These are phyloP conservation scores for Ips typographus DNA, from an alignment of 1,140 invertebrate genomes.

Conservation along the genomic window DNA sequence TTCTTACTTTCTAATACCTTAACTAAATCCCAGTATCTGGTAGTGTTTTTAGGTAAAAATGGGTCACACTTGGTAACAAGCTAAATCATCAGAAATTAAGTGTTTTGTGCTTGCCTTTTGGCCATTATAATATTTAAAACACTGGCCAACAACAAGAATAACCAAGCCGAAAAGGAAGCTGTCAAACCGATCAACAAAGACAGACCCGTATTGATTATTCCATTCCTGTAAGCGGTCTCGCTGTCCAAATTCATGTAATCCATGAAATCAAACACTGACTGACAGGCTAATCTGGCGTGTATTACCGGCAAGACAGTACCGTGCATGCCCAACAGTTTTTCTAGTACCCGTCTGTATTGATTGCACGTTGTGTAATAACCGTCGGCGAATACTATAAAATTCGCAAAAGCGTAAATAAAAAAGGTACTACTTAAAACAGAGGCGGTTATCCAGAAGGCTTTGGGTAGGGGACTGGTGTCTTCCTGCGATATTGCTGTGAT, in stretches of 20 bases:
- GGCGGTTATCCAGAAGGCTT: slow-evolving; percentile 54
- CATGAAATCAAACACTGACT: slow-evolving; percentile 61
- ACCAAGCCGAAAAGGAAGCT: slow-evolving; percentile 53
- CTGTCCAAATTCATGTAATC: slow-evolving; percentile 60
- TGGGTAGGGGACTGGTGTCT: slow-evolving; percentile 49
- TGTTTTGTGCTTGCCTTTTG: slow-evolving; percentile 24
- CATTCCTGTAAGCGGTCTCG: slow-evolving; percentile 52
- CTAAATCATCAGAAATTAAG: not conserved
- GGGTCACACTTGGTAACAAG: slow-evolving; percentile 4
- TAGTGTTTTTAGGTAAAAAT: not conserved
- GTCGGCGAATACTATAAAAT: slow-evolving; percentile 56
- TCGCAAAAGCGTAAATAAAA: slow-evolving; percentile 53
- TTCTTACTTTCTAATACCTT: too few species aligned
- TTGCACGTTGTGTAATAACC: slow-evolving; percentile 59
- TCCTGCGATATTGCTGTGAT: slow-evolving; percentile 51
- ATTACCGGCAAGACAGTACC: slow-evolving; percentile 55
- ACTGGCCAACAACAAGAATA: slow-evolving; percentile 50
- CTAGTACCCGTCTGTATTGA: slow-evolving; percentile 55
- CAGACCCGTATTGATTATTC: slow-evolving; percentile 56
- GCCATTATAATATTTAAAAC: slow-evolving; percentile 53
- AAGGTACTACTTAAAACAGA: slow-evolving; percentile 53
- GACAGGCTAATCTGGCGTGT: slow-evolving; percentile 56
- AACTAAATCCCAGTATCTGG: not conserved
- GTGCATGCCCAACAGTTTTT: slow-evolving; percentile 51
- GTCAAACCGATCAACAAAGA: slow-evolving; percentile 55